These are phyloP conservation scores for Cebidichthys violaceus DNA, from an alignment of 2,113 vertebrate species.

Conservation along the genomic window DNA sequence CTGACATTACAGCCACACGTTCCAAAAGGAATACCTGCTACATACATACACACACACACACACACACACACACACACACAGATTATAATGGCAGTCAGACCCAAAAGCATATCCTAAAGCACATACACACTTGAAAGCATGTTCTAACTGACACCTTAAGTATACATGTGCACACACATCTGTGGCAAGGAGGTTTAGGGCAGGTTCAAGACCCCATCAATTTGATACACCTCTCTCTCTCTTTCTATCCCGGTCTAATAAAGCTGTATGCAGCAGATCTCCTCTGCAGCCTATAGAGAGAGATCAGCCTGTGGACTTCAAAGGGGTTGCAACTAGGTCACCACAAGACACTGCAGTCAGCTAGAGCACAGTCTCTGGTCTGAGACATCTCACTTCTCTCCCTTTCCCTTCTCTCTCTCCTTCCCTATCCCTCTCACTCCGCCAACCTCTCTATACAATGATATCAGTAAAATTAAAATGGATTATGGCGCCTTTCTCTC, in stretches of 20 bases:
- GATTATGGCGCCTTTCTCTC: conserved; percentile 69
- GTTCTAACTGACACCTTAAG: conserved; percentile 6
- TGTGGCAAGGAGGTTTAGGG: conserved; percentile 38
- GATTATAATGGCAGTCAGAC: neutral
- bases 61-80: neutral
- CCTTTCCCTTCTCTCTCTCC: conserved; percentile 25
- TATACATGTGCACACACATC: conserved; percentile 12
- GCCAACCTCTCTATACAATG: conserved; percentile 56
- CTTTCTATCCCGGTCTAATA: conserved; percentile 60
- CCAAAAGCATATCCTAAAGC: conserved; percentile 26
- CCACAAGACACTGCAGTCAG: conserved; percentile 81
- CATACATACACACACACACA: neutral
- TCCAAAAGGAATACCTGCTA: conserved; percentile 71
- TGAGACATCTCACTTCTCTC: conserved; percentile 76
- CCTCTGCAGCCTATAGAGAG: conserved; percentile 74
- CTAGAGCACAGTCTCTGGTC: conserved; percentile 78
- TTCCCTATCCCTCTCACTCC: neutral
- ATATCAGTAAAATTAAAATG: conserved; percentile 80
- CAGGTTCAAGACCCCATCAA: conserved; percentile 44
- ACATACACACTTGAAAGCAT: neutral
- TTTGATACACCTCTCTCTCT: conserved; percentile 54
- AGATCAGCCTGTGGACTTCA: conserved; percentile 86
- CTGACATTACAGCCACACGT: conserved; percentile 67
- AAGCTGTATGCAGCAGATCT: conserved; percentile 78
- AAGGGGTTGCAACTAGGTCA: conserved; percentile 88